Evolutionary conservation across 2,797 vertebrate genomes (phyloP), one percentile per base, ranked within the genome.

Genomic region (Fistularia tabacaria): DNA sequence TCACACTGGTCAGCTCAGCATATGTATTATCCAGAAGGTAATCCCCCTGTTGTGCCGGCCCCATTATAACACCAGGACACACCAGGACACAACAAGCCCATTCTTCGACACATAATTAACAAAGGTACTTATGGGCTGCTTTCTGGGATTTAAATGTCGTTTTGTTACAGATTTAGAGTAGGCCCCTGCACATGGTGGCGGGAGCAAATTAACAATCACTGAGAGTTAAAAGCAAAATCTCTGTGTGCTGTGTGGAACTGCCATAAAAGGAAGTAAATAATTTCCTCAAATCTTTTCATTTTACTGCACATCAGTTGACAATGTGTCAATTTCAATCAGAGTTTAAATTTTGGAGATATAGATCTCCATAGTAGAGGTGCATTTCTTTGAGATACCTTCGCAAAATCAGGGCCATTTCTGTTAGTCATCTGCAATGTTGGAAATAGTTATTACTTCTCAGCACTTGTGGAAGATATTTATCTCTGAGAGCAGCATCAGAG

Each of bases 41-140:
- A 88, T 87, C 83, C 82, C 62, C 61, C 74, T 75, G 77, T 85
- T 82, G 79, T 69, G 54, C 76, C 51, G 77, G 71, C 62, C 68
- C 81, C 72, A 65, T 83, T 66, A 77, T 80, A 76, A 79, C 79
- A 72, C 65, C 8, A 13, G 45, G 58, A 71, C 77, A 79, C 79
- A 72, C 65, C 8, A 13, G 45, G 58, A 71, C 77, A 89, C 85
- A 86, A 87, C 73, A 57, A 79, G 60, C 74, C 85, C 52, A 69
- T 89, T 88, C 81, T 85, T 85, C 68, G 59, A 63, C 73, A 43
- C 9, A 66, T 78, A 74, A 78, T 82, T 78, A 84, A 80, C 81
- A 69, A 61, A 68, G 69, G 76, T 77, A 68, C 82, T 85, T 82
- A 79, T 38, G 36, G 44, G 67, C 71, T 56, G 68, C 79, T 85